A percentile compares a stretch with the other conserved stretches of the same genome.
Evolutionary conservation across 2,797 vertebrate genomes (phyloP).

Genomic region (Gymnoscopelus braueri): DNA sequence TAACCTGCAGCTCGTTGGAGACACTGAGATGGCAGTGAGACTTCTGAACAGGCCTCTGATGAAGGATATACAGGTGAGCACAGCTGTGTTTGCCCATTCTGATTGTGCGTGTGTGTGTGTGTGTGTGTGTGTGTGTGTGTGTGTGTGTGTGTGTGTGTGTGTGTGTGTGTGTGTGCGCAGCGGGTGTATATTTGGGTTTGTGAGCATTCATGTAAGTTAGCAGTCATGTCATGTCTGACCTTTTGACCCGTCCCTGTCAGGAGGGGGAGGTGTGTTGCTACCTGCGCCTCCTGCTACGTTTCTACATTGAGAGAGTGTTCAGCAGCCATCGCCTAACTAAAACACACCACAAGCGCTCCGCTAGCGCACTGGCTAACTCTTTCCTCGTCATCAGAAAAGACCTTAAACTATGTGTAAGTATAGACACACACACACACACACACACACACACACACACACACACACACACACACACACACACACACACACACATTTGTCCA

Average conservation of each 20-base stretch:
- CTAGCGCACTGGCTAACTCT: conserved; percentile 82
- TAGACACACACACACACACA: neutral
- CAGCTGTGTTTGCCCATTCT: neutral
- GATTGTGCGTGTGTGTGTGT: neutral
- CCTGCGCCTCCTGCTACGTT: conserved; percentile 77
- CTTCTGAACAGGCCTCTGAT: conserved; percentile 71
- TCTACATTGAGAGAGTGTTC: conserved; percentile 84
- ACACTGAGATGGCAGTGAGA: conserved; percentile 68
- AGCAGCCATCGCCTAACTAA: conserved; percentile 60
- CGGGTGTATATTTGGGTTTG: too few relatives aligned
- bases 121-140: neutral
- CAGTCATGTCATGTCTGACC: too few relatives aligned
- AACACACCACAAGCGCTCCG: conserved; percentile 66
- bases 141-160: neutral
- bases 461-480: neutral
- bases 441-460: conserved; percentile 4
- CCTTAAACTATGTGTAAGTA: conserved; percentile 80
- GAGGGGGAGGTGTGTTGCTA: conserved; percentile 82
- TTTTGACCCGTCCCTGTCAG: conserved; percentile 53
- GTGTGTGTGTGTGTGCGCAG: neutral
- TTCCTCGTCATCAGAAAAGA: conserved; percentile 80
- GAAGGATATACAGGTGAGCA: conserved; percentile 71
- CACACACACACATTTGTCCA: neutral
- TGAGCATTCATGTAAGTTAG: too few relatives aligned
- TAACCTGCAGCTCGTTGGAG: conserved; percentile 63